phyloP scores from a whole-genome alignment of 2,113 vertebrate species.

The Siniperca chuatsi region DNA sequence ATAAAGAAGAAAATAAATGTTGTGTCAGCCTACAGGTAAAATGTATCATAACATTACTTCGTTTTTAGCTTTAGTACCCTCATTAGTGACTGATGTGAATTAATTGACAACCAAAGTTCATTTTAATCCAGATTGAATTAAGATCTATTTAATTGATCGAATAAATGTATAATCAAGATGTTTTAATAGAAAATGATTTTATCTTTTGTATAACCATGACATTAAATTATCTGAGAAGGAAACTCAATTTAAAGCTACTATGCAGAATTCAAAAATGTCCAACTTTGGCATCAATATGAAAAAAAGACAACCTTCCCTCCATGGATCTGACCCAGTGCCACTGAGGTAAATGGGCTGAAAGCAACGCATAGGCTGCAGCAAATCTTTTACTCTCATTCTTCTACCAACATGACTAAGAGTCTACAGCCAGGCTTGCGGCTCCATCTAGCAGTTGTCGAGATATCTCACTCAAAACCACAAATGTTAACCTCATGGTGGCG shows the following conservation, averaged over 20 bases:
- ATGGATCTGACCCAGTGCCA: too few species aligned
- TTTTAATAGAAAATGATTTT: neutral
- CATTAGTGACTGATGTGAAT: neutral
- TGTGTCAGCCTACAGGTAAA: neutral
- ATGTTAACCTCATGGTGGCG: neutral
- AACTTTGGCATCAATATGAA: neutral
- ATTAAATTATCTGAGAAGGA: neutral
- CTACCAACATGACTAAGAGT: too few species aligned
- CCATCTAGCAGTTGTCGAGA: neutral
- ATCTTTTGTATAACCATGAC: neutral
- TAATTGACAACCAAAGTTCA: neutral
- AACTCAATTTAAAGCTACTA: constrained; percentile 10
- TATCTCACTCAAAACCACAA: neutral
- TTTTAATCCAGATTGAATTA: neutral
- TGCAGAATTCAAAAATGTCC: neutral
- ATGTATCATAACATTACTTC: neutral
- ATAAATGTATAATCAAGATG: neutral
- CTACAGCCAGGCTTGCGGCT: too few species aligned
- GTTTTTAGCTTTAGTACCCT: neutral
- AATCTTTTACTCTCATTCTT: too few species aligned
- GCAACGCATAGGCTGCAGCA: too few species aligned
- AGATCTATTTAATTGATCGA: neutral
- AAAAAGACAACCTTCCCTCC: neutral
- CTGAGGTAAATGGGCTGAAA: too few species aligned
- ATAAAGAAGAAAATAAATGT: neutral